Percentiles rank a stretch among this genome's conserved stretches.
Evolutionary conservation across 1,140 invertebrate genomes (phyloP).

Genomic region (Triops longicaudatus): DNA sequence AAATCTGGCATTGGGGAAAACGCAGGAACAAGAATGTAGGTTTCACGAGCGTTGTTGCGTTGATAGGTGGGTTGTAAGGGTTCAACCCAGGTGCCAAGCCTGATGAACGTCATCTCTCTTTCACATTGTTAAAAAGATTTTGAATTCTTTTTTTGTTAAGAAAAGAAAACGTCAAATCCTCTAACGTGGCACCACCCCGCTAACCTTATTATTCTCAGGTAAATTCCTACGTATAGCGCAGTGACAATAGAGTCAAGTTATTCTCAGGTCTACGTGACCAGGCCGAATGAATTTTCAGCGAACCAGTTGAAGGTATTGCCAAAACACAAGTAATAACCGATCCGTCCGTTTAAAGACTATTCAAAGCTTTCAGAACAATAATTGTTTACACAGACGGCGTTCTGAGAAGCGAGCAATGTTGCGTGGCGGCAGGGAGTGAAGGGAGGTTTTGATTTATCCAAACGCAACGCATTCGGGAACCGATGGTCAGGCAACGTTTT

Average conservation of each 20-base stretch:
- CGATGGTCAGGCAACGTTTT: background rate
- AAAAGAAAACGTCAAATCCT: background rate
- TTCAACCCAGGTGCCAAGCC: background rate
- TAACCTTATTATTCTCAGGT: no score
- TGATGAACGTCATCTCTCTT: background rate
- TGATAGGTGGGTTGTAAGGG: background rate
- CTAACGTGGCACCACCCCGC: no score
- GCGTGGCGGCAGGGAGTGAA: background rate
- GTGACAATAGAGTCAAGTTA: no score
- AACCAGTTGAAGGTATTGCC: background rate
- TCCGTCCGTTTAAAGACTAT: background rate
- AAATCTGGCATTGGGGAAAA: background rate
- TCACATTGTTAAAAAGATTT: background rate
- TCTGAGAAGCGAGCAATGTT: background rate
- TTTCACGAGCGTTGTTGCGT: background rate
- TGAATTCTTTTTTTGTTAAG: background rate
- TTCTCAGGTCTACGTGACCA: background rate
- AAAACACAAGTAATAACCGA: background rate
- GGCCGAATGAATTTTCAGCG: background rate
- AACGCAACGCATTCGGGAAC: background rate
- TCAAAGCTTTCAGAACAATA: background rate
- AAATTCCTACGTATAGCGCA: no score
- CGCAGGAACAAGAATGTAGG: background rate
- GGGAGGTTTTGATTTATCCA: background rate
- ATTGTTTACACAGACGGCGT: constrained; percentile 1